phyloP scores from a whole-genome alignment of 2,797 vertebrate genomes.

The Cuniculus paca region DNA sequence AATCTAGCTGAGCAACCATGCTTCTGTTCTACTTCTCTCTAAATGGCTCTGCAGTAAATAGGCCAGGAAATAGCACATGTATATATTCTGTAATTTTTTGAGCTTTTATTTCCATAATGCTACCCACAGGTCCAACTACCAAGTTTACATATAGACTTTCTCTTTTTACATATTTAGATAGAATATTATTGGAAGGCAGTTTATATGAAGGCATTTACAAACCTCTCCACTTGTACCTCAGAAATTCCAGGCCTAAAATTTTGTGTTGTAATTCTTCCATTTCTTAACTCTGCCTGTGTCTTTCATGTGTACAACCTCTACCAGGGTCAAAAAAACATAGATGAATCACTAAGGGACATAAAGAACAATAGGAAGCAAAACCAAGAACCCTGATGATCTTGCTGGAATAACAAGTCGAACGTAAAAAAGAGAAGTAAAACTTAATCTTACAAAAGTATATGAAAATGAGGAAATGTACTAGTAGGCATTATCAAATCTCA shows the following conservation, averaged over 20 bases:
- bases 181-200: neutral
- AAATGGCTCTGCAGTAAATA: neutral
- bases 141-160: neutral
- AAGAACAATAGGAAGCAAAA: slow-evolving; percentile 16
- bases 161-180: neutral
- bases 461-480: neutral
- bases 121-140: neutral
- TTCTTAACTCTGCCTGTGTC: neutral
- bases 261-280: neutral
- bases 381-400: slow-evolving; percentile 13
- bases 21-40: neutral
- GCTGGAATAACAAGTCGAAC: slow-evolving; percentile 8
- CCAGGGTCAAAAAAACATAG: slow-evolving; percentile 54
- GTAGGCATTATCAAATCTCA: neutral
- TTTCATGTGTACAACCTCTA: slow-evolving; percentile 33
- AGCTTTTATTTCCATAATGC: neutral
- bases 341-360: slow-evolving; percentile 37
- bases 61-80: neutral
- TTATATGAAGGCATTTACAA: neutral
- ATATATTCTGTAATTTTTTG: neutral
- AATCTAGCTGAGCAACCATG: neutral
- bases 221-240: neutral
- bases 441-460: neutral
- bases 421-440: neutral
- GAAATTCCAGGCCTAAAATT: neutral